Conservation (phyloP, 2,888 invertebrate species). For the Trichopoda pennipes region DNA sequence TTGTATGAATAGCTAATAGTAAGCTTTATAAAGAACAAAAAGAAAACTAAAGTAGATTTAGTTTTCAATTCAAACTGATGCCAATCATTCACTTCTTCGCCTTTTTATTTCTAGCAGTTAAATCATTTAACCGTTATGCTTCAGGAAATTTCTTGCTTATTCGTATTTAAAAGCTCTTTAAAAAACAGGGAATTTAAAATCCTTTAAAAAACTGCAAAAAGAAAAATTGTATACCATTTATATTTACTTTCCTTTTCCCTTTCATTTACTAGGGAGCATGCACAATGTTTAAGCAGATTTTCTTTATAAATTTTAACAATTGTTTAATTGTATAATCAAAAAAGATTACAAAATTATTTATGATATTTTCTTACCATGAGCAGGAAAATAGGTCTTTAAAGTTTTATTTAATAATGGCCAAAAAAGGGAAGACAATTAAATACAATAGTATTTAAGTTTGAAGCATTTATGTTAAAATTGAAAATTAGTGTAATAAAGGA, state of each 20-base stretch:
- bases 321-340: conserved; percentile 7
- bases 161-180: conserved; percentile 11
- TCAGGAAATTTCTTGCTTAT: conserved; percentile 17
- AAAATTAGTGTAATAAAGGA: no score
- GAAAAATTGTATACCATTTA: no score
- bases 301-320: conserved; percentile 45
- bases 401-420: no score
- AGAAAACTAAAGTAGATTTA: conserved; percentile 33
- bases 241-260: conserved; percentile 5
- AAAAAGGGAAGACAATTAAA: no score
- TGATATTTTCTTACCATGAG: neutral
- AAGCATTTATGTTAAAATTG: no score
- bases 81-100: conserved; percentile 44
- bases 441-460: no score
- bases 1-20: conserved; percentile 54
- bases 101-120: neutral
- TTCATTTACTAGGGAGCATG: neutral
- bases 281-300: conserved; percentile 27
- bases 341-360: neutral
- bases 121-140: conserved; percentile 59
- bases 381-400: neutral
- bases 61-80: conserved; percentile 28
- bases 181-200: conserved; percentile 11
- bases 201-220: no score
- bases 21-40: conserved; percentile 2